Conservation (phyloP, 2,797 vertebrate species). For the Gallinago stenura region DNA sequence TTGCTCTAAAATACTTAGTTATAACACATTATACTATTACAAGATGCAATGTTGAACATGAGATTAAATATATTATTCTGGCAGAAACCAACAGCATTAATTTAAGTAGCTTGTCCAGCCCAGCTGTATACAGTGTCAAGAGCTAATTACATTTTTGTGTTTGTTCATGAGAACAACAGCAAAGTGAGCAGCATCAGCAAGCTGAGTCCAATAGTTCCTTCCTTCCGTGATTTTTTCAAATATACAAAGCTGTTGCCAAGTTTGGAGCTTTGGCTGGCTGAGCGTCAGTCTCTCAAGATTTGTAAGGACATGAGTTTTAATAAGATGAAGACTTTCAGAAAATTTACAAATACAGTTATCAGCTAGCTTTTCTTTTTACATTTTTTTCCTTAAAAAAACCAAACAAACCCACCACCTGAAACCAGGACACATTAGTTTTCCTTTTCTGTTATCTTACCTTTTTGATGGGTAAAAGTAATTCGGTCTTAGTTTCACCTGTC, state of each 20-base stretch:
- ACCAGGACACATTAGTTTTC: neutral
- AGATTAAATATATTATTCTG: neutral
- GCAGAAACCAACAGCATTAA: neutral
- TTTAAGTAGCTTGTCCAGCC: neutral
- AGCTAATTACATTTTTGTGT: neutral
- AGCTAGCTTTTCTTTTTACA: neutral
- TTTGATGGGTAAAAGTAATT: slow-evolving; percentile 13
- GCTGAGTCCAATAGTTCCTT: neutral
- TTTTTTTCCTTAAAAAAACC: neutral
- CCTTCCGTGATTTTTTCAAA: neutral
- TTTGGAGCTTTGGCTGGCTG: neutral
- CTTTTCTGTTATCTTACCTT: neutral
- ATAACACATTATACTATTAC: neutral
- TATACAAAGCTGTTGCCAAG: slow-evolving; percentile 14
- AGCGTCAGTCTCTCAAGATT: neutral
- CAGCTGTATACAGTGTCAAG: neutral
- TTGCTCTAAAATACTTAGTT: neutral
- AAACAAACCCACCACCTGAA: neutral
- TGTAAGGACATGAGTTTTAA: slow-evolving; percentile 15
- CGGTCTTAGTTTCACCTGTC: neutral
- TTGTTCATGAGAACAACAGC: neutral
- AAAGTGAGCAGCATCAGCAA: neutral
- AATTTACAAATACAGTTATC: neutral
- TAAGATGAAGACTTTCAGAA: neutral
- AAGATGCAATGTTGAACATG: neutral